Base-by-base conservation (phyloP, 2,797 vertebrate genomes). In the Coilia nasus region DNA sequence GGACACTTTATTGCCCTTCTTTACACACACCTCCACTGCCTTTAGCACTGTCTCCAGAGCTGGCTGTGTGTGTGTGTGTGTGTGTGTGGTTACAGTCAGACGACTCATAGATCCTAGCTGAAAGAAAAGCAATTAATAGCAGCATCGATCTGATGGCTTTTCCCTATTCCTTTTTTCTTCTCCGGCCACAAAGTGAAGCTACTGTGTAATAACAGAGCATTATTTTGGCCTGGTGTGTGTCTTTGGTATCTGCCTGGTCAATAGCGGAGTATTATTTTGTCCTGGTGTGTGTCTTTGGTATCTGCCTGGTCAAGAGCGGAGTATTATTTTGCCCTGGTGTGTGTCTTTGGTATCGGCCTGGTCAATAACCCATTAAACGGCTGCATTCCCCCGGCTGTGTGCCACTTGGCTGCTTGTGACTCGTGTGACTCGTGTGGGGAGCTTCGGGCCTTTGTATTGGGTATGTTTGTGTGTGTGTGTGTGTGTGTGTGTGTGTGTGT, bases 41-140 rank as follows among this genome's bases (percentile, higher is more conserved):
- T 64, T 67, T 67, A 67, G 62, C 62, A 28, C 15, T 28, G 31
- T 28, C 25, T 14, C 62, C 62, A 67, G 11, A 14, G 2, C 31
- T 14, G 62, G 23, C 62, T 67, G 62, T 3, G 23, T 25, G n/a
- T n/a, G n/a, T n/a, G n/a, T n/a, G n/a, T n/a, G n/a, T n/a, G n/a
- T n/a, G n/a, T n/a, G n/a, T n/a, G n/a, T n/a, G n/a, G n/a, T 67
- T 67, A 31, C 1, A 67, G 23, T 67, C 25, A 67, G 31, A 31
- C 25, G 62, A 67, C 62, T n/a, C 62, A 67, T 67, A 14, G 62
- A 67, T 67, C 31, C 31, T 28, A 67, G 62, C 62, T 67, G 62
- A 67, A 67, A 25, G 62, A 67, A 67, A 67, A 67, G 62, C 62
- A 67, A 67, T 67, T 67, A 67, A 67, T 67, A 28, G 23, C 62